Conservation (phyloP, 2,113 vertebrate species). For the Pseudorhombus dupliciocellatus region DNA sequence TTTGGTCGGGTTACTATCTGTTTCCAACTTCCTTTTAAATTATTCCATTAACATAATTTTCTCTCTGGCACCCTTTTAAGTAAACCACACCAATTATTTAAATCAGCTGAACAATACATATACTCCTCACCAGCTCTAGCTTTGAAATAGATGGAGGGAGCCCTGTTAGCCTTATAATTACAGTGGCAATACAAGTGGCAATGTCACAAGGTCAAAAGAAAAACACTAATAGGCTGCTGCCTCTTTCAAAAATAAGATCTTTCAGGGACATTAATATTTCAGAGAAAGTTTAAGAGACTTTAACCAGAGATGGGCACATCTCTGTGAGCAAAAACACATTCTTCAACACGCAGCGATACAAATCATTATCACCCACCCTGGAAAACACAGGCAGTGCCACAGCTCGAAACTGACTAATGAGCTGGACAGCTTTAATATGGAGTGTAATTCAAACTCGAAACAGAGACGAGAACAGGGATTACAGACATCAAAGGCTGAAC, state of each 20-base stretch:
- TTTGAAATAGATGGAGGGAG: conserved; percentile 68
- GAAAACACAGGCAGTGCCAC: conserved; percentile 10
- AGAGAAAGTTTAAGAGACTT: conserved; percentile 64
- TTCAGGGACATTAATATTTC: conserved; percentile 71
- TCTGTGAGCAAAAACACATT: conserved; percentile 45
- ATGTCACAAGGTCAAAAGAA: conserved; percentile 65
- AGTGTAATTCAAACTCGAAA: conserved; percentile 10
- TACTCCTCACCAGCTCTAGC: conserved; percentile 61
- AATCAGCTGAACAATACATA: conserved; percentile 76
- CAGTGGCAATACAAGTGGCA: conserved; percentile 59
- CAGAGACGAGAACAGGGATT: neutral
- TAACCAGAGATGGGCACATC: conserved; percentile 21
- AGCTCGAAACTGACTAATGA: conserved; percentile 44
- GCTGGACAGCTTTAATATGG: conserved; percentile 14
- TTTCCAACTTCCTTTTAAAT: conserved; percentile 76
- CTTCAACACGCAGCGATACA: conserved; percentile 25
- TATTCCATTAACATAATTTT: conserved; percentile 82
- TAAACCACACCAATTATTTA: conserved; percentile 84
- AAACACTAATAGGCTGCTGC: conserved; percentile 59
- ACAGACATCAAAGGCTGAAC: neutral
- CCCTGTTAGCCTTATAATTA: conserved; percentile 74
- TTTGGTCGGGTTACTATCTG: conserved; percentile 68
- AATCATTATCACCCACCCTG: conserved; percentile 44
- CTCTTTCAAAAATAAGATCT: conserved; percentile 60
- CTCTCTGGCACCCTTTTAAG: conserved; percentile 81